A percentile compares a stretch with the other conserved stretches of the same genome.
These are phyloP conservation scores for Acanthopleura granulata DNA, from an alignment of 2,888 invertebrate species.

Conservation along the genomic window DNA sequence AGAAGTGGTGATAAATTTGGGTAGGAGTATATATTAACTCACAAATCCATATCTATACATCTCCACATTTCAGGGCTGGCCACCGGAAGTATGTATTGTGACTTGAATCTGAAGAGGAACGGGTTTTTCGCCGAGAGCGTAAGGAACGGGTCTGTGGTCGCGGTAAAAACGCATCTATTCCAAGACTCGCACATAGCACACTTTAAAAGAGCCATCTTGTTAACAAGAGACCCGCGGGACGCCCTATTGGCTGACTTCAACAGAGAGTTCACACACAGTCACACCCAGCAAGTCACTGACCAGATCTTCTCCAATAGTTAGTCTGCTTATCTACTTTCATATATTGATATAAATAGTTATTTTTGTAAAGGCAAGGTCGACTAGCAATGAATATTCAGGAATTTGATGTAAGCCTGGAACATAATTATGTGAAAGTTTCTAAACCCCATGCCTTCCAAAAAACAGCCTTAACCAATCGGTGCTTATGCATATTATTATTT, in stretches of 20 bases:
- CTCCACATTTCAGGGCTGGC: neutral
- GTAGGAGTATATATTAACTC: too few species aligned
- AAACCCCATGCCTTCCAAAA: too few species aligned
- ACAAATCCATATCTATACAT: too few species aligned
- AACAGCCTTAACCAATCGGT: too few species aligned
- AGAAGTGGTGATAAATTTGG: too few species aligned
- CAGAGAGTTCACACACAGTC: neutral
- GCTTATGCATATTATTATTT: too few species aligned
- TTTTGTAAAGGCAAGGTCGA: too few species aligned
- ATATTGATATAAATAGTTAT: too few species aligned
- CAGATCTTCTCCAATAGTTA: neutral
- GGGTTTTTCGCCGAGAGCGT: neutral
- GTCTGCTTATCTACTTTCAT: too few species aligned
- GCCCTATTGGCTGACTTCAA: neutral
- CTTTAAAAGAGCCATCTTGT: neutral
- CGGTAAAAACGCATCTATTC: neutral
- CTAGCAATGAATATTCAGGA: too few species aligned
- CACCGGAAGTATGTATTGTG: conserved; percentile 10
- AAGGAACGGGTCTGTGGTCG: neutral
- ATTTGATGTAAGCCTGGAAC: too few species aligned
- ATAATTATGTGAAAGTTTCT: too few species aligned
- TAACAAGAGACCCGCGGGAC: neutral
- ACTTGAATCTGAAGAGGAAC: neutral
- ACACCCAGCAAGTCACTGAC: neutral
- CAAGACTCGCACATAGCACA: neutral